phyloP scores from a whole-genome alignment of 2,888 invertebrate species.

The Hyles lineata region DNA sequence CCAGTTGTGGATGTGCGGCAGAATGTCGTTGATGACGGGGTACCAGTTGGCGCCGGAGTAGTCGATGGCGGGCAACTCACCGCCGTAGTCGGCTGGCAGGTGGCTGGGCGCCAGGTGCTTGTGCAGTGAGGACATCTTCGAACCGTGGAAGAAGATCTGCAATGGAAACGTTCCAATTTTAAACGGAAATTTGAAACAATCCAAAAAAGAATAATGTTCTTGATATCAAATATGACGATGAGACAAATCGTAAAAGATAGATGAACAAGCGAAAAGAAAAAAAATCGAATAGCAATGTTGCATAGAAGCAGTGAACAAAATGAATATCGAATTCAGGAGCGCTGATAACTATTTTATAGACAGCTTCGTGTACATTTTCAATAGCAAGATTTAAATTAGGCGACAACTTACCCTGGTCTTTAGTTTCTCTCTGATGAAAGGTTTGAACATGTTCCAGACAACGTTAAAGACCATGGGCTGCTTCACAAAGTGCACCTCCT shows the following conservation, averaged over 20 bases:
- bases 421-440: slow-evolving; percentile 91
- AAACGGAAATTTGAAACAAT: neutral
- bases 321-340: no score
- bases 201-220: neutral
- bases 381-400: neutral
- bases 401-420: slow-evolving; percentile 87
- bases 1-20: slow-evolving; percentile 88
- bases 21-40: slow-evolving; percentile 86
- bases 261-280: no score
- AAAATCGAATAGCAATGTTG: no score
- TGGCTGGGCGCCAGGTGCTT: slow-evolving; percentile 87
- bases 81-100: slow-evolving; percentile 91
- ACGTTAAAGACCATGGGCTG: slow-evolving; percentile 93
- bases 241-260: no score
- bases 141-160: slow-evolving; percentile 93
- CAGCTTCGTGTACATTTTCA: no score
- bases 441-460: slow-evolving; percentile 94
- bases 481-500: slow-evolving; percentile 94
- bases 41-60: slow-evolving; percentile 92
- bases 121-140: slow-evolving; percentile 91
- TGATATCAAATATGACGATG: no score
- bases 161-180: slow-evolving; percentile 48
- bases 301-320: no score
- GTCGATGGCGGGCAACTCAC: slow-evolving; percentile 89
- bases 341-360: no score